These are phyloP conservation scores for Monarcha castaneiventris DNA, from an alignment of 2,113 vertebrate species.

Conservation along the genomic window DNA sequence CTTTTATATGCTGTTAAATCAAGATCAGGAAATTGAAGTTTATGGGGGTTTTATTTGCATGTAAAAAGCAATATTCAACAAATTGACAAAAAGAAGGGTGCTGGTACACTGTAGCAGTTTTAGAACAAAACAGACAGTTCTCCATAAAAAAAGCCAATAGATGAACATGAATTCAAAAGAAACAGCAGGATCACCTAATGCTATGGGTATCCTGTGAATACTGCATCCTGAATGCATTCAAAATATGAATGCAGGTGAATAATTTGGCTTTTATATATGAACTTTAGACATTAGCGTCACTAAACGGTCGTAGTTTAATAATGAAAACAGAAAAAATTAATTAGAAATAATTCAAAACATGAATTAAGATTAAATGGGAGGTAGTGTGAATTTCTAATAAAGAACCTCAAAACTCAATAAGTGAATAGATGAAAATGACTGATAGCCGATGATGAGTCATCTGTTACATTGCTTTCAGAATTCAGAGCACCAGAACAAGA, in stretches of 20 bases:
- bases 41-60: background rate
- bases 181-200: background rate
- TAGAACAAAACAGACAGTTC: background rate
- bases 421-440: background rate
- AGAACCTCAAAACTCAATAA: background rate
- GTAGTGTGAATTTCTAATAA: background rate
- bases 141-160: background rate
- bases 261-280: background rate
- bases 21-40: background rate
- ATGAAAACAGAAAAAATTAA: background rate
- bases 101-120: background rate
- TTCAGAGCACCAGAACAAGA: background rate
- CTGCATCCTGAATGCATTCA: background rate
- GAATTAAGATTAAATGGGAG: background rate
- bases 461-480: background rate
- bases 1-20: background rate
- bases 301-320: background rate
- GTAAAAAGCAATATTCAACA: background rate
- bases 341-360: background rate
- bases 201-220: background rate
- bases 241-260: background rate
- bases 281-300: background rate
- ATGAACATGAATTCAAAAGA: background rate
- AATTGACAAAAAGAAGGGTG: background rate
- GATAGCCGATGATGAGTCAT: slow-evolving; percentile 3